Evolutionary conservation across 2,888 invertebrate genomes (phyloP).

Genomic region (Bellardia bayeri): DNA sequence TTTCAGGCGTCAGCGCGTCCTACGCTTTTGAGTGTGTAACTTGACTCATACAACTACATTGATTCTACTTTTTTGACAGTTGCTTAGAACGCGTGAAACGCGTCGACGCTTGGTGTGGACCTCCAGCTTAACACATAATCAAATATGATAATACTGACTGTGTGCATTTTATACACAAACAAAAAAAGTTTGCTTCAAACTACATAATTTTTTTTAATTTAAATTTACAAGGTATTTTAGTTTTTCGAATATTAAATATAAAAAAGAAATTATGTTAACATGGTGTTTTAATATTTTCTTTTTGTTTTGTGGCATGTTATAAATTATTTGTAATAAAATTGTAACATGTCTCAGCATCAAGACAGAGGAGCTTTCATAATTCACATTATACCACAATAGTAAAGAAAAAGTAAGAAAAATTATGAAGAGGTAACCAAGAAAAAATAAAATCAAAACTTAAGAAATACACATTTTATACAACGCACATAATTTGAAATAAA

Average conservation of each 20-base stretch:
- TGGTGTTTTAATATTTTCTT: slow-evolving; percentile 16
- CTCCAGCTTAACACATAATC: no score
- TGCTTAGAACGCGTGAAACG: no score
- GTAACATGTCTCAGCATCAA: slow-evolving; percentile 37
- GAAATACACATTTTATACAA: not conserved
- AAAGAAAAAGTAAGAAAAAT: slow-evolving; percentile 4
- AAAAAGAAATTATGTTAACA: slow-evolving; percentile 29
- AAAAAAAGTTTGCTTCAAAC: not conserved
- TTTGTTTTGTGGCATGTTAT: slow-evolving; percentile 1
- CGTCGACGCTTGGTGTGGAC: no score
- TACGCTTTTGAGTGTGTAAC: no score
- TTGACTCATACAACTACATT: no score
- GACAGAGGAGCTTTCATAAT: slow-evolving; percentile 18
- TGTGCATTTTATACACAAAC: no score
- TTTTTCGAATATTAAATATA: slow-evolving; percentile 22
- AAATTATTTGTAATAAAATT: slow-evolving; percentile 48
- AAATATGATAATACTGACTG: not conserved
- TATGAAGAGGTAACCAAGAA: slow-evolving; percentile 20
- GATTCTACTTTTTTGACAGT: no score
- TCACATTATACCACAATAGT: not conserved
- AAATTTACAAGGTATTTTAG: slow-evolving; percentile 32
- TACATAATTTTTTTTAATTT: slow-evolving; percentile 18
- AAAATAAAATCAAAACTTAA: not conserved
- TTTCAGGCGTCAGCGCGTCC: no score
- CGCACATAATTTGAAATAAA: slow-evolving; percentile 6